Evolutionary conservation across 2,888 invertebrate species (phyloP).

Genomic region (Oligia fasciuncula): DNA sequence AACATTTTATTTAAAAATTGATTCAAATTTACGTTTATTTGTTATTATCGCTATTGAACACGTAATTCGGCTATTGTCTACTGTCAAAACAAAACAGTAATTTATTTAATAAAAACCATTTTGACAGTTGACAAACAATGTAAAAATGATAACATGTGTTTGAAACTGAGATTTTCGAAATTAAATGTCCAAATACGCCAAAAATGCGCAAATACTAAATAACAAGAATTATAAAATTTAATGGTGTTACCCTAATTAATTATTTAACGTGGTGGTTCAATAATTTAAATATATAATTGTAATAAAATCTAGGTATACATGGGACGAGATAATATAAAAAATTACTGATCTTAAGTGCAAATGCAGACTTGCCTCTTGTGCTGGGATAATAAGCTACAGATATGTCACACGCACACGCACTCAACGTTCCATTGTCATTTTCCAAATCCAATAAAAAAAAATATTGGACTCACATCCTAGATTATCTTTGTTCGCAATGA

Average conservation of each 20-base stretch:
- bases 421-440: background rate
- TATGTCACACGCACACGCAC: conserved; percentile 58
- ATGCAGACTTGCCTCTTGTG: conserved; percentile 28
- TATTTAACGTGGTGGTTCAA: conserved; percentile 10
- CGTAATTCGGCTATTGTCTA: conserved; percentile 49
- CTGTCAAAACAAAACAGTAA: conserved; percentile 61
- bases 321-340: conserved; percentile 30
- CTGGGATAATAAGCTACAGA: conserved; percentile 14
- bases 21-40: background rate
- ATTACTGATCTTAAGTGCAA: conserved; percentile 36
- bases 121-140: conserved; percentile 58
- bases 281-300: conserved; percentile 18
- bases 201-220: conserved; percentile 27
- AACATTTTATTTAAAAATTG: background rate
- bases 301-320: conserved; percentile 38
- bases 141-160: conserved; percentile 1
- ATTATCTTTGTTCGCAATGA: conserved; percentile 28
- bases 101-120: conserved; percentile 47
- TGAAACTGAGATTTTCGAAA: conserved; percentile 46
- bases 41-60: conserved; percentile 55
- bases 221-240: conserved; percentile 6
- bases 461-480: background rate
- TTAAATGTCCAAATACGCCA: conserved; percentile 31
- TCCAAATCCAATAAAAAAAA: background rate
- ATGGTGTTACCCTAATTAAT: conserved; percentile 18